Base-by-base conservation (phyloP, 2,888 invertebrate species). In the Heliothis peltigera region DNA sequence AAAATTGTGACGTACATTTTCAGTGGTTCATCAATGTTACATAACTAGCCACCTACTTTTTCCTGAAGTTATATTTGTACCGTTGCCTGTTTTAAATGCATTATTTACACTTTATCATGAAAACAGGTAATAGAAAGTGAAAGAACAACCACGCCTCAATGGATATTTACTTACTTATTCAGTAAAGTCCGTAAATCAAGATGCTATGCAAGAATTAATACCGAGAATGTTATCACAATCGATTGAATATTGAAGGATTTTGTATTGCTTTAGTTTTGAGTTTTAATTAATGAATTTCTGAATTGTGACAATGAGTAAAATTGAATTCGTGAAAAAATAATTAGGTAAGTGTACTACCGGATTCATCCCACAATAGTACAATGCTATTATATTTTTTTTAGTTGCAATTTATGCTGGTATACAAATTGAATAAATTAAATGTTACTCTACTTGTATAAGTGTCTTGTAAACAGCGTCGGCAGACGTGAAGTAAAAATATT, bases 401-500 rank as follows among this genome's bases (percentile, higher is more conserved):
- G n/a, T n/a, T n/a, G n/a, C n/a, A n/a, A n/a, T n/a, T n/a, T n/a
- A n/a, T n/a, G n/a, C n/a, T n/a, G n/a, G n/a, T n/a, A n/a, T 21
- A 43, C 4, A 54, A 54, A 35, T 46, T 22, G 22, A 12, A 22
- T 48, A 19, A 46, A 55, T 22, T 21, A 2, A 1, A 21, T 55
- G 19, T 7, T 0, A 3, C 8, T 25, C 1, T 10, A n/a, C n/a
- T n/a, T n/a, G n/a, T n/a, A n/a, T n/a, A n/a, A n/a, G n/a, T n/a
- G n/a, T n/a, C n/a, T n/a, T n/a, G n/a, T n/a, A 57, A 60, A 67
- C 53, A 67, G 69, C 64, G 39, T 5, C 39, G 4, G 39, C 32
- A 32, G 39, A 5, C 39, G 77, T 70, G 70, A 73, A 79, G 70
- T 68, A 56, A 71, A 67, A 70, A 64, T 47, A 73, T 71, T 82